Conservation (phyloP, 2,797 vertebrate species). For the Borostomias antarcticus region DNA sequence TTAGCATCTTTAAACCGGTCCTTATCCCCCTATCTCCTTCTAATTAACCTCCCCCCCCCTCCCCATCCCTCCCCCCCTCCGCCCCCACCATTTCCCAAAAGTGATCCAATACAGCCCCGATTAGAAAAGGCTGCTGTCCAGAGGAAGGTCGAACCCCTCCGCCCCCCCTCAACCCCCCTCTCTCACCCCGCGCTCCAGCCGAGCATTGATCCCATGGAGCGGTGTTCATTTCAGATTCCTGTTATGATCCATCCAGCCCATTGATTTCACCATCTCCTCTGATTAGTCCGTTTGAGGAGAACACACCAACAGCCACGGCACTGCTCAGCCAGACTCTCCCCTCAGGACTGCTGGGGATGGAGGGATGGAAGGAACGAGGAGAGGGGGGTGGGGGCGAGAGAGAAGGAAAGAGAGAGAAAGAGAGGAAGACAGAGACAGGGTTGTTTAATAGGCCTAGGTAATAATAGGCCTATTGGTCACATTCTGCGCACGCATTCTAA, state of each 20-base stretch:
- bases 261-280: constrained; percentile 83
- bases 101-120: constrained; percentile 43
- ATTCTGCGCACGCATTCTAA: constrained; percentile 30
- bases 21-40: not conserved
- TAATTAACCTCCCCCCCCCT: constrained; percentile 23
- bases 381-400: constrained; percentile 16
- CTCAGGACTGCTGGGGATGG: constrained; percentile 46
- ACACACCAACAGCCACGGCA: constrained; percentile 58
- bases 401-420: not conserved
- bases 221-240: constrained; percentile 85
- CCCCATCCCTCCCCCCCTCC: constrained; percentile 42
- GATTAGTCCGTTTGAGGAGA: constrained; percentile 79
- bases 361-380: constrained; percentile 16
- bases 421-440: constrained; percentile 8
- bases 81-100: constrained; percentile 62
- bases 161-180: constrained; percentile 41
- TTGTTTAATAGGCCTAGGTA: not conserved
- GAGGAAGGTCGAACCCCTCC: constrained; percentile 64
- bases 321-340: constrained; percentile 63
- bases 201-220: constrained; percentile 66
- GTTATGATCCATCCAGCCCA: constrained; percentile 78
- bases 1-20: too few relatives aligned
- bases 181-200: constrained; percentile 23
- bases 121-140: constrained; percentile 50
- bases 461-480: not conserved